Percentiles rank a stretch among this genome's conserved stretches.
Conservation (phyloP, 2,113 vertebrate species). For the Romanogobio albipinnatus region DNA sequence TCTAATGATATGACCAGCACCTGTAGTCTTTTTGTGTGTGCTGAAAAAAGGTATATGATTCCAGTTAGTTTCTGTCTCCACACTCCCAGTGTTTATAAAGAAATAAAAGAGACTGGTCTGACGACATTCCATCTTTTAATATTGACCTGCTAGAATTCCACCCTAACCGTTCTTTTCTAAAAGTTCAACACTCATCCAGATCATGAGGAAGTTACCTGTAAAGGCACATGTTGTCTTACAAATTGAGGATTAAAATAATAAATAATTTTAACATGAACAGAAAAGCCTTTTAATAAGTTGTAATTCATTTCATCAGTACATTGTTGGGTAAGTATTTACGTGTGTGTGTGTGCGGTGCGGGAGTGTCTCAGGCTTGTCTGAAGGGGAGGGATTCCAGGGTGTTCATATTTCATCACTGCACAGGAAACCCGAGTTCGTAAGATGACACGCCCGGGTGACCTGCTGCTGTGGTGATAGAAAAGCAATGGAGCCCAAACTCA, state of each 20-base stretch:
- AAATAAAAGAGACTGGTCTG: slow-evolving; percentile 63
- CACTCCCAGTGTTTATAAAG: slow-evolving; percentile 47
- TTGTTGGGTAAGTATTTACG: neutral
- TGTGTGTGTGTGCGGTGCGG: neutral
- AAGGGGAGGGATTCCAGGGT: slow-evolving; percentile 43
- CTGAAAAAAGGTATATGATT: neutral
- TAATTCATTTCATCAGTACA: neutral
- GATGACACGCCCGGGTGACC: slow-evolving; percentile 37
- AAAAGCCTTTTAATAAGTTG: neutral
- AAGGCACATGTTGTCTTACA: no score
- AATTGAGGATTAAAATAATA: no score
- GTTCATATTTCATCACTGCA: slow-evolving; percentile 11
- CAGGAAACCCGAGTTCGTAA: slow-evolving; percentile 57
- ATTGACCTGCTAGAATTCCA: slow-evolving; percentile 26
- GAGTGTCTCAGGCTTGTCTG: slow-evolving; percentile 28
- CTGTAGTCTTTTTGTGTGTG: neutral
- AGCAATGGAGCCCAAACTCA: slow-evolving; percentile 46
- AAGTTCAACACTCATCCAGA: neutral
- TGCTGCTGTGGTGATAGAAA: slow-evolving; percentile 50
- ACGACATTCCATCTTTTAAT: slow-evolving; percentile 67
- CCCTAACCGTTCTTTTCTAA: slow-evolving; percentile 18
- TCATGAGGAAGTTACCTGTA: neutral
- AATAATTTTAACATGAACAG: neutral
- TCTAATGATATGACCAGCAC: no score
- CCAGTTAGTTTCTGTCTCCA: slow-evolving; percentile 2